Base-by-base conservation (phyloP, 2,888 invertebrate species). In the Folsomia manolachei region DNA sequence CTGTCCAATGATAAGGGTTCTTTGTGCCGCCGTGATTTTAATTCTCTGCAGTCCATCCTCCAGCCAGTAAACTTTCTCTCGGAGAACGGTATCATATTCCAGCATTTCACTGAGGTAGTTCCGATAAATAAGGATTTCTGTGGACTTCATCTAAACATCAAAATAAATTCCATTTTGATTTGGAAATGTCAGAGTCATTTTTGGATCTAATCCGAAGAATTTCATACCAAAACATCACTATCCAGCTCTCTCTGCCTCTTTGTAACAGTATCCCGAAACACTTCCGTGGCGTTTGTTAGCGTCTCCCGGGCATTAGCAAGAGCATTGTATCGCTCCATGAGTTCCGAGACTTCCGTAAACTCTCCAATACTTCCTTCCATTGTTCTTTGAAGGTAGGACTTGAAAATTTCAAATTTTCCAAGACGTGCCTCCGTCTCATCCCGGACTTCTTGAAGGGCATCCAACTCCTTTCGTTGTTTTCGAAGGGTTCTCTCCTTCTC, bases 61-160 rank as follows among this genome's bases (percentile, higher is more conserved):
- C 4, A 80, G 68, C 11, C 75, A 67, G 1, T 73, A 62, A 7
- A 77, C 74, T 27, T 78, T 73, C 19, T 79, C 76, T 25, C 76
- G 73, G 1, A 79, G 63, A 9, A 62, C 39, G 11, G 72, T 72
- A 21, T 78, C 72, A 27, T 76, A 78, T 9, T 77, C 78, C 63
- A 76, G 68, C 2, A 80, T 66, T 56, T 80, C 80, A 25, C 74
- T 75, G 19, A 80, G 56, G 72, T 76, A 77, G 70, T 80, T 80
- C 52, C 77, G 77, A 64, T 76, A 78, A 18, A 75, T 75, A 11
- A 79, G 62, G 9, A 78, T 68, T 60, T 79, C 78, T 63, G 78
- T 80, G 2, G 71, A 70, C 51, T 75, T 77, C 70, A 76, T 70
- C 75, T 77, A 66, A 25, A 27, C 1, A 23, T 9, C 11, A 51